Percentiles rank a stretch among this genome's conserved stretches.
Conservation (phyloP, 2,797 vertebrate genomes). For the Siniperca obscura region DNA sequence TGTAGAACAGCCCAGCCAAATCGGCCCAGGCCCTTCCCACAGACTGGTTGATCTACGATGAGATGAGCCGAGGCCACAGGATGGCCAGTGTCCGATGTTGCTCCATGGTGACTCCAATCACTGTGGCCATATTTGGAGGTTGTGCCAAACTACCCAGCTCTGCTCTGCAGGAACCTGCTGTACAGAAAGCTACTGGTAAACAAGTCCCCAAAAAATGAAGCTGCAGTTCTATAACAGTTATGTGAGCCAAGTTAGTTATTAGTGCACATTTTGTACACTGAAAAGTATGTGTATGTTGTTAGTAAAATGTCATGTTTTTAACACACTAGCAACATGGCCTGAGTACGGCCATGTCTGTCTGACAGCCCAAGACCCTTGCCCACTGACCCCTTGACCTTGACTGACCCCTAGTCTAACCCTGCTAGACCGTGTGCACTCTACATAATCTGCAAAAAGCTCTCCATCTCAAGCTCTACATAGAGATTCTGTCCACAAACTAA, state of each 20-base stretch:
- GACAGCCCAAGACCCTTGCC: neutral
- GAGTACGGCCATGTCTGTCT: neutral
- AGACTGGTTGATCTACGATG: constrained; percentile 95
- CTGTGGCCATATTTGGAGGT: constrained; percentile 91
- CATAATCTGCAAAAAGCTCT: neutral
- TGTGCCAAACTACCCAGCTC: constrained; percentile 86
- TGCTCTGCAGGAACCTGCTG: constrained; percentile 83
- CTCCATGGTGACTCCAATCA: constrained; percentile 89
- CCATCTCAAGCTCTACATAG: neutral
- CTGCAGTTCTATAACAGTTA: neutral
- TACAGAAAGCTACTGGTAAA: constrained; percentile 77
- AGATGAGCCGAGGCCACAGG: constrained; percentile 92
- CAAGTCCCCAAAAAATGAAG: neutral
- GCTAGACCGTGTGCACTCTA: neutral
- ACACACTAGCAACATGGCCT: neutral
- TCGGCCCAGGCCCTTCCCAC: constrained; percentile 88
- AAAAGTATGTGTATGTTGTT: neutral
- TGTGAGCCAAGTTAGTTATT: neutral
- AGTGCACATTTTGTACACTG: neutral
- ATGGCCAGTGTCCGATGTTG: constrained; percentile 93
- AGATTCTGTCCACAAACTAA: neutral
- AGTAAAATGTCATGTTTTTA: neutral
- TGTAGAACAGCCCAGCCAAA: constrained; percentile 87
- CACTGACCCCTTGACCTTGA: neutral
- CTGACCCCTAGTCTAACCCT: neutral